Base-by-base conservation (phyloP, 2,888 invertebrate genomes). In the Epirrhoe alternata region DNA sequence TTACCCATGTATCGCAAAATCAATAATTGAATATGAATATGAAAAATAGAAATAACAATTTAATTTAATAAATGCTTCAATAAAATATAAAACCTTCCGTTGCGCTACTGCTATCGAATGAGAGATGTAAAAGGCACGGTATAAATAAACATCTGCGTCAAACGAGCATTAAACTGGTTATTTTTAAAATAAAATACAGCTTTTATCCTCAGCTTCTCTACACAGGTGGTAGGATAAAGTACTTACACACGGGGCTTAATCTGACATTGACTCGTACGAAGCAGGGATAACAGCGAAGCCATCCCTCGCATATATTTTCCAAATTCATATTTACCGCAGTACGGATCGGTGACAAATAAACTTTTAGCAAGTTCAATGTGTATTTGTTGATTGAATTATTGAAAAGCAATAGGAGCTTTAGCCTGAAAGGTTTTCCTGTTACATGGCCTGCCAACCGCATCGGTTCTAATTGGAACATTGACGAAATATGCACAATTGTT, bases 211-310 rank as follows among this genome's bases (percentile, higher is more conserved):
- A 47, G 70, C 71, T 70, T 67, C 71, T 69, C 74, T 62, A 68
- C 82, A 80, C 84, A 85, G 86, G 85, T 85, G 85, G 76, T 71
- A 55, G 82, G 79, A 80, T 81, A 80, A 86, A 81, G 76, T 77
- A 79, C 82, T 80, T 80, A 80, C 77, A 77, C 75, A 72, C 71
- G 77, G 73, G 74, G 80, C 77, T 86, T 84, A 85, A 81, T 79
- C 78, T 82, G 82, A 84, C 81, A 82, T 78, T 81, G 79, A 80
- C 75, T 83, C 72, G 74, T 75, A 77, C 73, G 76, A 74, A 71
- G 75, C 75, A 69, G 70, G 75, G 74, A 75, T 77, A 78, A 79
- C 78, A 76, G 74, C 66, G 65, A 64, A 68, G 55, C 70, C 64
- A 42, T 57, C 61, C 57, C 66, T 56, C 64, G 64, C 67, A 66